A percentile compares a stretch with the other conserved stretches of the same genome.
phyloP scores from a whole-genome alignment of 2,797 vertebrate species.

The Lacerta viridis region DNA sequence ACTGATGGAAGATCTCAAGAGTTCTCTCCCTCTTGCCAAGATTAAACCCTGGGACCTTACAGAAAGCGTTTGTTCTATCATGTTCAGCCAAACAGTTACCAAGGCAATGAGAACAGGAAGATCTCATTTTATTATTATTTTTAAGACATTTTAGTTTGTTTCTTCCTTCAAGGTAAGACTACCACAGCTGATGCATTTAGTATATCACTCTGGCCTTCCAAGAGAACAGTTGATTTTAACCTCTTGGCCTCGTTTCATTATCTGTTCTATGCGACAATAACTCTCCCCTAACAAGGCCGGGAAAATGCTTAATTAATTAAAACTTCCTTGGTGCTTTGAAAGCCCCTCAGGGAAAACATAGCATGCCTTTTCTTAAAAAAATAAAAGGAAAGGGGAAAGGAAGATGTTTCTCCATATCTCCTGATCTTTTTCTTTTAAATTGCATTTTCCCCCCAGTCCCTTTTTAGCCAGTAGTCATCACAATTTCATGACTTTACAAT shows the following conservation, averaged over 20 bases:
- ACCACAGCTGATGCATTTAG: background rate
- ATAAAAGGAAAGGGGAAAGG: background rate
- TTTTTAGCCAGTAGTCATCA: background rate
- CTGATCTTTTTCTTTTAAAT: background rate
- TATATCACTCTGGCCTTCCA: background rate
- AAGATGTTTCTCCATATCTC: background rate
- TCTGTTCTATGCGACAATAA: background rate
- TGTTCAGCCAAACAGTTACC: too few species aligned
- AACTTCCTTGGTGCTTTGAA: background rate
- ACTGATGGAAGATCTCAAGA: background rate
- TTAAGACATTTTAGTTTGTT: too few species aligned
- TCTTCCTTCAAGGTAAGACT: background rate
- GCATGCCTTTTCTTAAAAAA: background rate
- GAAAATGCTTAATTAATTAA: slow-evolving; percentile 30
- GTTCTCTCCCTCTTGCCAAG: background rate
- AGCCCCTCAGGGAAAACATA: background rate
- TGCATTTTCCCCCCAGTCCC: background rate
- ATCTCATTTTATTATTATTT: background rate
- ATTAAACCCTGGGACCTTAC: background rate
- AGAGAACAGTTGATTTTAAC: slow-evolving; percentile 7
- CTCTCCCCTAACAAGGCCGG: background rate
- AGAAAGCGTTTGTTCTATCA: background rate
- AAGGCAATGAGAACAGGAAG: background rate
- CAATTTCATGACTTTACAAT: slow-evolving; percentile 24
- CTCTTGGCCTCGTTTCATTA: background rate